These are phyloP conservation scores for Microcebus ravelobensis DNA, from an alignment of 2,113 vertebrate species.

Conservation along the genomic window DNA sequence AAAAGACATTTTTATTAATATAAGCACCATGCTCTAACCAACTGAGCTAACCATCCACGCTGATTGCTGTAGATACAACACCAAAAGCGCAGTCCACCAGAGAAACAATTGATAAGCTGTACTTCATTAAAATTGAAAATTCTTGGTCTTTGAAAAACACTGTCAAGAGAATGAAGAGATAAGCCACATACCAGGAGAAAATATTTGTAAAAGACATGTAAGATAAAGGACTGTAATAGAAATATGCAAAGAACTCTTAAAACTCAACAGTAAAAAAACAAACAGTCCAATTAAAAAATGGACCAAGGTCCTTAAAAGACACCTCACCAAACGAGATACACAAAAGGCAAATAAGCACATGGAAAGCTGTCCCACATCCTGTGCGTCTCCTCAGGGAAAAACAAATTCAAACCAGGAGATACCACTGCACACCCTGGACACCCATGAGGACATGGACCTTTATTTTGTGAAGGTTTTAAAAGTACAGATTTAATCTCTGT, in stretches of 20 bases:
- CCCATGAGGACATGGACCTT: neutral
- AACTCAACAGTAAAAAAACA: neutral
- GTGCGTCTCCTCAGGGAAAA: neutral
- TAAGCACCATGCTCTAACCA: no score
- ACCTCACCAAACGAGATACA: neutral
- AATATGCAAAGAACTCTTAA: neutral
- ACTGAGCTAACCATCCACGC: no score
- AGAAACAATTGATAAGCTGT: neutral
- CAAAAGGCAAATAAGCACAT: neutral
- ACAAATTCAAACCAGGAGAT: neutral
- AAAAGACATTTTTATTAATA: neutral
- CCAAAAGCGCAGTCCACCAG: neutral
- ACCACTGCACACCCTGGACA: neutral
- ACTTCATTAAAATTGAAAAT: neutral
- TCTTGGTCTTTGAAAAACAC: neutral
- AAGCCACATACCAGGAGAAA: neutral
- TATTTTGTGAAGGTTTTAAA: neutral
- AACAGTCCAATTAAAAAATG: neutral
- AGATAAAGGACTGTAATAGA: neutral
- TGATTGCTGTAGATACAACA: no score
- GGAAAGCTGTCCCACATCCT: neutral
- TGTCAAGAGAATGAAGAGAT: neutral
- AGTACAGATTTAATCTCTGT: neutral
- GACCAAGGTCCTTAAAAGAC: neutral
- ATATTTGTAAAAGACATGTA: neutral